Evolutionary conservation across 2,888 invertebrate species (phyloP).

Genomic region (Carabus problematicus): DNA sequence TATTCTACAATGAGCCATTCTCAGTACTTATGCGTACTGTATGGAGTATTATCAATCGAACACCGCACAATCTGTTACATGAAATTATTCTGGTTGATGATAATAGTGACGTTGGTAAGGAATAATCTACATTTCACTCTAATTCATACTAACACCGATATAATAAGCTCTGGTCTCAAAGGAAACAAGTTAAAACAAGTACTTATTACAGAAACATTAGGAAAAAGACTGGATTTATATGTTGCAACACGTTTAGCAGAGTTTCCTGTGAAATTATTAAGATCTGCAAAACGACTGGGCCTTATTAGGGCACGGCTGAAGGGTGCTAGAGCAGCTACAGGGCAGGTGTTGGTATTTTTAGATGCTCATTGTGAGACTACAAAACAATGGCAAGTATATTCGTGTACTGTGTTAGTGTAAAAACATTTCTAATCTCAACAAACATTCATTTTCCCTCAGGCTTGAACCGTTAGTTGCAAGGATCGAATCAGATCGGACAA

Average conservation of each 20-base stretch:
- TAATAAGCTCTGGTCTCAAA: too few species aligned
- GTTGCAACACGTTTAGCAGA: conserved; percentile 73
- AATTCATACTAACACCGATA: too few species aligned
- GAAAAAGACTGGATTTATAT: conserved; percentile 81
- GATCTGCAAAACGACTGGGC: conserved; percentile 79
- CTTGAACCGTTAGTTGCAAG: conserved; percentile 87
- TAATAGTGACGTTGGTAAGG: conserved; percentile 76
- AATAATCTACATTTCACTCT: not conserved
- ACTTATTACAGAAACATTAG: conserved; percentile 66
- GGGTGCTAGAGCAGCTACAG: conserved; percentile 83
- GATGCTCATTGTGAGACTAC: conserved; percentile 93
- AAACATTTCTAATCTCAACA: not conserved
- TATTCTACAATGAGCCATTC: conserved; percentile 81
- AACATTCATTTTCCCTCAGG: conserved; percentile 6
- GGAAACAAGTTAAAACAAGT: not conserved
- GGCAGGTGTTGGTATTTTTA: conserved; percentile 83
- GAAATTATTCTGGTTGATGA: conserved; percentile 97
- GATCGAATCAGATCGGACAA: conserved; percentile 78
- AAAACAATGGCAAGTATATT: conserved; percentile 66
- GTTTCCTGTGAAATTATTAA: conserved; percentile 73
- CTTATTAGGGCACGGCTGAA: conserved; percentile 88
- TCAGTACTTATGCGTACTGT: conserved; percentile 80
- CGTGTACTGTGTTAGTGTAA: not conserved
- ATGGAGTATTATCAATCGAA: conserved; percentile 86
- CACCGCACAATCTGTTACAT: conserved; percentile 74